Base-by-base conservation (phyloP, 2,888 invertebrate species). In the Chloromyia formosa region DNA sequence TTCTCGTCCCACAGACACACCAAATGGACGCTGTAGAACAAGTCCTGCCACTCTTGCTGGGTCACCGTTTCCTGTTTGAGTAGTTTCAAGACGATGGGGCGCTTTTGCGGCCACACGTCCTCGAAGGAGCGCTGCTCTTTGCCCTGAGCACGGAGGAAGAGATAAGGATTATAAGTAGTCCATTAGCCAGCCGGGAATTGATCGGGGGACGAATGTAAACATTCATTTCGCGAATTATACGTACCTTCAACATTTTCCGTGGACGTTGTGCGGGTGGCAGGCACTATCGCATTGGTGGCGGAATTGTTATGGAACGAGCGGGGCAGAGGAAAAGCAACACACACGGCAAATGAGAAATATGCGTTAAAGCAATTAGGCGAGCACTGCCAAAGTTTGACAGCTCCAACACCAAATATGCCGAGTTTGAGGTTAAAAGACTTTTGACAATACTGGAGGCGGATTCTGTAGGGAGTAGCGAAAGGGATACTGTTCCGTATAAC, bases 1-100 rank as follows among this genome's bases (percentile, higher is more conserved):
- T 96, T 95, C 81, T 97, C 97, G 86, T 98, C 97, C 98, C 98
- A 99, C 75, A 98, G 87, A 84, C 97, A 97, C 14, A 98, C 96
- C 76, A 94, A 90, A 87, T 99, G 98, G 16, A 99, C 96, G 74
- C 94, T 92, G 86, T 95, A 97, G 86, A 98, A 98, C 64, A 98
- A 88, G 86, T 97, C 96, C 84, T 99, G 98, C 99, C 99, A 99
- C 89, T 99, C 98, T 20, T 89, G 88, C 81, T 96, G 94, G 14
- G 94, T 93, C 0, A 99, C 98, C 7, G 95, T 89, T 86, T 98
- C 95, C 86, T 98, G 98, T 82, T 95, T 92, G 68, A 99, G 87
- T 77, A 99, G 88, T 86, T 97, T 97, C 78, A 97, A 87, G 75
- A 99, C 96, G 80, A 95, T 95, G 12, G 95, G 95, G 79, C 96